Evolutionary conservation across 2,113 vertebrate genomes (phyloP).

Genomic region (Bubo blakistoni): DNA sequence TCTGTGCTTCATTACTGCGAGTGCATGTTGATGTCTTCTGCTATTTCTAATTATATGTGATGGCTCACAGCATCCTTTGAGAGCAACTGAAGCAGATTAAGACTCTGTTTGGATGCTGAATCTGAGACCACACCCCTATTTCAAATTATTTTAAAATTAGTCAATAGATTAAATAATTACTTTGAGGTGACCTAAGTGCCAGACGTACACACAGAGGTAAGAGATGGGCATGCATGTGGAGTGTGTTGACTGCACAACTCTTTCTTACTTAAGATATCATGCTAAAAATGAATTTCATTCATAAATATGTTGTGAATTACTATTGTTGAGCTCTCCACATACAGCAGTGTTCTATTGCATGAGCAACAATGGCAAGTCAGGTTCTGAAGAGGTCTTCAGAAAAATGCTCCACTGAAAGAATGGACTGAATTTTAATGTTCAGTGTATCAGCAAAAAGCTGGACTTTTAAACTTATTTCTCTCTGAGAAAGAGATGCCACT

Average conservation of each 20-base stretch:
- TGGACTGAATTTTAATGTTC: neutral
- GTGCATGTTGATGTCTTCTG: neutral
- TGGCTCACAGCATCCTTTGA: neutral
- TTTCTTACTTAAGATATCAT: neutral
- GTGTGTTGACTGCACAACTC: neutral
- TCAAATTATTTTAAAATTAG: neutral
- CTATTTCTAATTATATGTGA: neutral
- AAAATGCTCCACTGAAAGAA: neutral
- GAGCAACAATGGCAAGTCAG: neutral
- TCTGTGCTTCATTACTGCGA: neutral
- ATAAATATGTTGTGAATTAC: neutral
- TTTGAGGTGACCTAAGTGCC: neutral
- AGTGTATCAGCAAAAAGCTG: neutral
- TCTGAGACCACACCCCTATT: neutral
- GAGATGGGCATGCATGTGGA: fast-evolving
- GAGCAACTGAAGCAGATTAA: neutral
- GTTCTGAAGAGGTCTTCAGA: neutral
- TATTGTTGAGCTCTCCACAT: neutral
- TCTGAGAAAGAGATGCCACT: neutral
- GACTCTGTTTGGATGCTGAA: neutral
- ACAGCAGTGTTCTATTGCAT: neutral
- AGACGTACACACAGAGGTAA: neutral
- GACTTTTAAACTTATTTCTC: neutral
- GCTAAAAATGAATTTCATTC: neutral
- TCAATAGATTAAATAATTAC: neutral